Conservation (phyloP, 2,888 invertebrate genomes). For the Drosophila greeni region DNA sequence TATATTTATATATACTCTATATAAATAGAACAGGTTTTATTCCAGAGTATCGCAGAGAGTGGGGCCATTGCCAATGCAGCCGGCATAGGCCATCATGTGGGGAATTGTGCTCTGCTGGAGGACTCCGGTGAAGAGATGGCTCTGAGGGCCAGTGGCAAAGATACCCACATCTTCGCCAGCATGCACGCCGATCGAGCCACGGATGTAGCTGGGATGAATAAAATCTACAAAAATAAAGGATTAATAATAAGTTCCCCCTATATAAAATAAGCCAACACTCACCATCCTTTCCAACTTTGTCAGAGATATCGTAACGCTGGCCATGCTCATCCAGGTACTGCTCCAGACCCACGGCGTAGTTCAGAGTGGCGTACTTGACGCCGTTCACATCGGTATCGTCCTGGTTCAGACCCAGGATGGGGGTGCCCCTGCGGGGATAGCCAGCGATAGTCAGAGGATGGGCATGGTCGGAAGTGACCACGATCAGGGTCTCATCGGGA, state of each 20-base stretch:
- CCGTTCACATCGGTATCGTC: slow-evolving; percentile 81
- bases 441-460: slow-evolving; percentile 88
- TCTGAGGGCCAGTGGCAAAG: slow-evolving; percentile 87
- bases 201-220: slow-evolving; percentile 80
- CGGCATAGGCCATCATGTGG: slow-evolving; percentile 85
- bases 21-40: too few species aligned
- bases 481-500: slow-evolving; percentile 85
- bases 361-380: slow-evolving; percentile 84
- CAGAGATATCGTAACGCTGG: slow-evolving; percentile 58
- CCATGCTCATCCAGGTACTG: slow-evolving; percentile 57
- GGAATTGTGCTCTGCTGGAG: slow-evolving; percentile 89
- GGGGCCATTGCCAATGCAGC: slow-evolving; percentile 82
- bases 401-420: slow-evolving; percentile 80
- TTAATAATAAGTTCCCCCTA: not conserved
- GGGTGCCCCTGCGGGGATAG: slow-evolving; percentile 80
- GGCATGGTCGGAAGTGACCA: slow-evolving; percentile 90
- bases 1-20: slow-evolving; percentile 19
- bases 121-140: slow-evolving; percentile 87
- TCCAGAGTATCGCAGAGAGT: slow-evolving; percentile 55
- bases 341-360: slow-evolving; percentile 85
- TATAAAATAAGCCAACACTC: not conserved
- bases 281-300: slow-evolving; percentile 47
- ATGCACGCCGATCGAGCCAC: slow-evolving; percentile 81
- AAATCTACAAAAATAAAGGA: slow-evolving; percentile 40
- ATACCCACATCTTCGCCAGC: slow-evolving; percentile 89